Percentiles rank a stretch among this genome's conserved stretches.
Conservation (phyloP, 2,113 vertebrate species). For the Petroica traversi region DNA sequence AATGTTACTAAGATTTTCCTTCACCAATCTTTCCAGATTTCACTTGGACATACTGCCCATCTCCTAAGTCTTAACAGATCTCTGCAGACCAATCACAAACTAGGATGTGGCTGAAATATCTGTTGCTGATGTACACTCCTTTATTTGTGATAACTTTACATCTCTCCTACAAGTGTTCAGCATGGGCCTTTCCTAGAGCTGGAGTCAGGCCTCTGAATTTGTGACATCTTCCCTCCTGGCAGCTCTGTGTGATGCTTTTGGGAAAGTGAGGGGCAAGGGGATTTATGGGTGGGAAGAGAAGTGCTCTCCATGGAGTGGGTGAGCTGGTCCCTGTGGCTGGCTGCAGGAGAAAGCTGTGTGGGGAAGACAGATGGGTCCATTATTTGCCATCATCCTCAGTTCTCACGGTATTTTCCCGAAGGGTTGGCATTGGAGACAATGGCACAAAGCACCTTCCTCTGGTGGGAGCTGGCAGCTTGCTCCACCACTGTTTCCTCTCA, state of each 20-base stretch:
- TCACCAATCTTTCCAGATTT: background rate
- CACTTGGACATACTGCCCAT: background rate
- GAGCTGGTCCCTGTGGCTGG: background rate
- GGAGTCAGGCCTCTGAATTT: background rate
- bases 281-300: background rate
- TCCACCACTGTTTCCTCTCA: background rate
- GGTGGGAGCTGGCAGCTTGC: background rate
- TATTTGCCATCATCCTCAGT: background rate
- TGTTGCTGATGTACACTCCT: background rate
- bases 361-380: background rate
- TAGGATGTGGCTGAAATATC: background rate
- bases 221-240: background rate
- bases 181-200: background rate
- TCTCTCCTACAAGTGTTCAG: background rate
- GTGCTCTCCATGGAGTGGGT: background rate
- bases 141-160: background rate
- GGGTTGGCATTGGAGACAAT: background rate
- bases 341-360: background rate
- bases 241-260: background rate
- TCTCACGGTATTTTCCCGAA: fast-evolving
- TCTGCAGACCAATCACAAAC: background rate
- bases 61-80: background rate
- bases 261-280: background rate
- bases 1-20: background rate
- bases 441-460: background rate